phyloP scores from a whole-genome alignment of 2,797 vertebrate genomes.

The Alfaro cultratus region DNA sequence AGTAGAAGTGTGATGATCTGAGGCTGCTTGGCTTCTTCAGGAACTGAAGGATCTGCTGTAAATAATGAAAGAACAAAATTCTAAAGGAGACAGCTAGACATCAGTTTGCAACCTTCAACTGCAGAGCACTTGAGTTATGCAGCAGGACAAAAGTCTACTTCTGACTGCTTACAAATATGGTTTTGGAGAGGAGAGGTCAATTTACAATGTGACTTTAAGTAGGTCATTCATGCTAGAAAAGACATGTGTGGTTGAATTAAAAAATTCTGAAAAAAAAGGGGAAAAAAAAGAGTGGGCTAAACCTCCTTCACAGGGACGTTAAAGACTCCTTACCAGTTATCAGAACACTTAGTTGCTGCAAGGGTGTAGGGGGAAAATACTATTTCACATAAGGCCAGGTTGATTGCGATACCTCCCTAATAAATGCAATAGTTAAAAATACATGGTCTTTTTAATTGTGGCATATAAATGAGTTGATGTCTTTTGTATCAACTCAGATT shows the following conservation, averaged over 20 bases:
- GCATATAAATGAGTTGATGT: not conserved
- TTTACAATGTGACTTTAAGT: not conserved
- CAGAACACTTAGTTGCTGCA: not conserved
- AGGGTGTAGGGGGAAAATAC: not conserved
- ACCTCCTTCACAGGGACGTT: not conserved
- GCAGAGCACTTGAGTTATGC: not conserved
- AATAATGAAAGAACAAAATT: not conserved
- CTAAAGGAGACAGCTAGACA: not conserved
- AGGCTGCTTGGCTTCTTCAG: not conserved
- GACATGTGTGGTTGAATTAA: not conserved
- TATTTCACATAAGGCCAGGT: not conserved
- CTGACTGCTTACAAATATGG: not conserved
- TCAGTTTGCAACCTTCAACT: not conserved
- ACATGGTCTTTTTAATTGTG: no score
- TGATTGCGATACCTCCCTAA: not conserved
- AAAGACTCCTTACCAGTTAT: not conserved
- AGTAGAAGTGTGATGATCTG: not conserved
- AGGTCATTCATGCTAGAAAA: not conserved
- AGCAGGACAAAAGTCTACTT: not conserved
- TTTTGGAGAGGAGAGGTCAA: not conserved
- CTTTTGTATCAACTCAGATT: not conserved
- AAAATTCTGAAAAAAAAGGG: not conserved
- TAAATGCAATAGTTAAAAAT: not conserved
- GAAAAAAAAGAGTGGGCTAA: not conserved
- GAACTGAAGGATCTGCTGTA: not conserved